Base-by-base conservation (phyloP, 2,797 vertebrate species). In the Myoxocephalus aenaeus region DNA sequence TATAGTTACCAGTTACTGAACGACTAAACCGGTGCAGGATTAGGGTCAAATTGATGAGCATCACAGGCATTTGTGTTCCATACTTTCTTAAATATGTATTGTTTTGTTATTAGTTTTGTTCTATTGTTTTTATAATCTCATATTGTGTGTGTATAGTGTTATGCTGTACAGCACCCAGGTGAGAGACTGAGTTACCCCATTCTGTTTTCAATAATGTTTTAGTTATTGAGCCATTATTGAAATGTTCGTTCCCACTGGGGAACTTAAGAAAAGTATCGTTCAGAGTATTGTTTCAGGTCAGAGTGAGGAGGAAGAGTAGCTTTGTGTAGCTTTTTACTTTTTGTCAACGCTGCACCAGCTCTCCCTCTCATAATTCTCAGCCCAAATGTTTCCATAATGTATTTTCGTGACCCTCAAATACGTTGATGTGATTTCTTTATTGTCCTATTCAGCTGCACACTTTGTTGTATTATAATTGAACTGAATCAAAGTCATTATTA, bases 181-280 rank as follows among this genome's bases (percentile, higher is more conserved):
- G 27, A 56, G 10, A 56, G 6, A 7, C 34, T 25, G 13, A 7
- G 15, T 27, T 32, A 36, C 20, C 20, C 54, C 50, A 22, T 54
- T 65, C 20, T 50, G 5, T 46, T 58, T 56, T 18, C 25, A 17
- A 20, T 69, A 13, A 17, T 78, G 40, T 15, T 25, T 36, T 40
- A 15, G n/a, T 74, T 22, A 70, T n/a, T 46, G 29, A 76, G 68
- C 20, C 53, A n/a, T 22, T 48, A 61, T 7, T 66, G 22, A 58
- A 40, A 36, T 63, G 20, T 59, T 32, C 32, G 14, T 56, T 63
- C 42, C 40, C 57, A 58, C 29, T 2, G 27, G 18, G 7, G 29
- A 66, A 25, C 44, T 38, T 17, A 67, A 17, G 53, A 34, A 14
- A 56, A 62, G 15, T 2, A 25, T 40, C 7, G 2, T 34, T 61